phyloP scores from a whole-genome alignment of 2,888 invertebrate species.

The Nemotelus pantherinus region DNA sequence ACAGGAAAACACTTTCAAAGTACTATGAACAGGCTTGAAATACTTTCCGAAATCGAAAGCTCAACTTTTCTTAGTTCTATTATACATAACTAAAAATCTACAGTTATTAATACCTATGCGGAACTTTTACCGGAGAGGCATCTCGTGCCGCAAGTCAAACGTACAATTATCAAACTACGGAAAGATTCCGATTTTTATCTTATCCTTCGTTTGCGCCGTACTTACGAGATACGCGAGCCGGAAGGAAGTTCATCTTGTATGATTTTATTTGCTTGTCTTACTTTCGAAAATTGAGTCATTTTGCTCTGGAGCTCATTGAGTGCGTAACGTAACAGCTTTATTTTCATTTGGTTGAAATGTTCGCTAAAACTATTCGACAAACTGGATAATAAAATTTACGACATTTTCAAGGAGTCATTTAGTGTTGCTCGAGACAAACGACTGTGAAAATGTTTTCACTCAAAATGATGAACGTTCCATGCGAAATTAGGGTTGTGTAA shows the following conservation, averaged over 20 bases:
- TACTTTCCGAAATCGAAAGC: too few species aligned
- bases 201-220: background rate
- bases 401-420: slow-evolving; percentile 23
- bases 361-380: slow-evolving; percentile 22
- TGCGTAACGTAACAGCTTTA: background rate
- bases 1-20: background rate
- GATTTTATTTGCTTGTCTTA: slow-evolving; percentile 15
- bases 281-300: slow-evolving; percentile 29
- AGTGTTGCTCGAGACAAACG: background rate
- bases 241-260: slow-evolving; percentile 29
- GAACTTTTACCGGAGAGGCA: too few species aligned
- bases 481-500: background rate
- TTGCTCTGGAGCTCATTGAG: background rate
- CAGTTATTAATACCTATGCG: too few species aligned
- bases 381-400: slow-evolving; percentile 40
- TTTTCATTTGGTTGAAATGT: slow-evolving; percentile 17
- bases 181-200: slow-evolving; percentile 27
- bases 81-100: too few species aligned
- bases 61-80: too few species aligned
- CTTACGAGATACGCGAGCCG: background rate
- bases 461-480: slow-evolving; percentile 5
- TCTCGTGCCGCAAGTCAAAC: too few species aligned
- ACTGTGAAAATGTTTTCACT: slow-evolving; percentile 34
- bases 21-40: background rate
- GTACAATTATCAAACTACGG: background rate